Evolutionary conservation across 53 echinoderm and acorn worm species (phyloP).

Genomic region (Henricia sp.): DNA sequence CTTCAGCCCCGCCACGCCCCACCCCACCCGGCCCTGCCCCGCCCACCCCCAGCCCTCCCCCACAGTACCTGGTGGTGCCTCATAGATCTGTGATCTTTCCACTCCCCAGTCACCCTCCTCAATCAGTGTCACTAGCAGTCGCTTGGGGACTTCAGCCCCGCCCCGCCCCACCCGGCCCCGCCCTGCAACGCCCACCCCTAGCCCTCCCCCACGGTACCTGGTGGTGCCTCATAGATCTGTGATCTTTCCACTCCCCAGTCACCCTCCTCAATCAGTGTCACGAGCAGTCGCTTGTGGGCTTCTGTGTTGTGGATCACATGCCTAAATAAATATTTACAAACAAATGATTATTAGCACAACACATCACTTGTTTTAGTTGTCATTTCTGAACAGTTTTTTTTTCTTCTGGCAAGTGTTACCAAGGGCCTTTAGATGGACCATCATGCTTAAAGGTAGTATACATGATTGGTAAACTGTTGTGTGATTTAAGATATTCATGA

Average conservation of each 20-base stretch:
- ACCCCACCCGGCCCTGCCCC: not conserved
- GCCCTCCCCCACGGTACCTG: slow-evolving; percentile 33
- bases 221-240: slow-evolving; percentile 21
- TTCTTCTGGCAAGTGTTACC: no score
- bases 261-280: slow-evolving; percentile 80
- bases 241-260: slow-evolving; percentile 70
- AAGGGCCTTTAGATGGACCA: no score
- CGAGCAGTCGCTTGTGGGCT: slow-evolving; percentile 79
- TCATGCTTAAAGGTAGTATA: no score
- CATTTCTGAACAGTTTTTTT: no score
- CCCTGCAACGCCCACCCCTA: not conserved
- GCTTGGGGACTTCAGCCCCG: no score
- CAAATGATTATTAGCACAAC: no score
- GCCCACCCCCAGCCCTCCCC: not conserved
- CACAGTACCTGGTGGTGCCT: slow-evolving; percentile 55
- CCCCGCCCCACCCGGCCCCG: not conserved
- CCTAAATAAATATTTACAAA: slow-evolving; percentile 51
- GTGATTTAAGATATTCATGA: no score
- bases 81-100: not conserved
- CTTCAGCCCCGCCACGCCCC: not conserved
- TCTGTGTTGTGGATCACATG: slow-evolving; percentile 91
- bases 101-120: slow-evolving; percentile 83
- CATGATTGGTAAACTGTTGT: no score
- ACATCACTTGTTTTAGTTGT: no score
- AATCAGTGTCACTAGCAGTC: slow-evolving; percentile 79